Evolutionary conservation across 2,888 invertebrate species (phyloP).

Genomic region (Caenorhabditis sp.): DNA sequence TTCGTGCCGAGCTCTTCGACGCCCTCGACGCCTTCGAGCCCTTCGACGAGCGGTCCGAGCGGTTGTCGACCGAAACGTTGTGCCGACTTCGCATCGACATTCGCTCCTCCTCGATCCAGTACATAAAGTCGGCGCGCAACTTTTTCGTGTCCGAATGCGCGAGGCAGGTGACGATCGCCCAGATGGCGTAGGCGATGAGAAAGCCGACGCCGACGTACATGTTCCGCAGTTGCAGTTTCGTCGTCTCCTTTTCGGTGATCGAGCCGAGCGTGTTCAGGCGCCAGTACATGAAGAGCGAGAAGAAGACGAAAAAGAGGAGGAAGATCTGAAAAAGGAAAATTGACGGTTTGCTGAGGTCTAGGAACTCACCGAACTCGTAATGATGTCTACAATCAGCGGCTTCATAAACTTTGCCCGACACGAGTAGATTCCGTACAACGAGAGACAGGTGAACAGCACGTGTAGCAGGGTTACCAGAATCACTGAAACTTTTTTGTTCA

Average conservation of each 20-base stretch:
- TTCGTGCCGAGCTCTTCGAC: constrained; percentile 59
- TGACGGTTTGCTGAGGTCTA: not conserved
- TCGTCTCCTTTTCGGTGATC: constrained; percentile 58
- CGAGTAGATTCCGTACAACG: constrained; percentile 67
- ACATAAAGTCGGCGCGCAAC: constrained; percentile 72
- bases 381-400: constrained; percentile 64
- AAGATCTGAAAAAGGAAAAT: constrained; percentile 52
- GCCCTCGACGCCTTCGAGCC: constrained; percentile 62
- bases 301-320: constrained; percentile 57
- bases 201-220: constrained; percentile 68
- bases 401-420: constrained; percentile 65
- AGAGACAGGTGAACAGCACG: constrained; percentile 62
- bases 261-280: constrained; percentile 57
- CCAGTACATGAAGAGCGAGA: constrained; percentile 63
- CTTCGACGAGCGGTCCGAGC: constrained; percentile 65
- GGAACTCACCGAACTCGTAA: constrained; percentile 58
- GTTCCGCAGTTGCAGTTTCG: constrained; percentile 65
- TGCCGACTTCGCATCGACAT: constrained; percentile 65
- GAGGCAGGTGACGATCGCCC: constrained; percentile 60
- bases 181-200: constrained; percentile 64
- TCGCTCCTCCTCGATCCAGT: constrained; percentile 73
- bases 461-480: constrained; percentile 58
- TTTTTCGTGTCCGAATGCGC: constrained; percentile 66
- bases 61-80: constrained; percentile 65
- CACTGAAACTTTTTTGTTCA: constrained; percentile 41